Base-by-base conservation (phyloP, 2,888 invertebrate genomes). In the Beris morrisii region DNA sequence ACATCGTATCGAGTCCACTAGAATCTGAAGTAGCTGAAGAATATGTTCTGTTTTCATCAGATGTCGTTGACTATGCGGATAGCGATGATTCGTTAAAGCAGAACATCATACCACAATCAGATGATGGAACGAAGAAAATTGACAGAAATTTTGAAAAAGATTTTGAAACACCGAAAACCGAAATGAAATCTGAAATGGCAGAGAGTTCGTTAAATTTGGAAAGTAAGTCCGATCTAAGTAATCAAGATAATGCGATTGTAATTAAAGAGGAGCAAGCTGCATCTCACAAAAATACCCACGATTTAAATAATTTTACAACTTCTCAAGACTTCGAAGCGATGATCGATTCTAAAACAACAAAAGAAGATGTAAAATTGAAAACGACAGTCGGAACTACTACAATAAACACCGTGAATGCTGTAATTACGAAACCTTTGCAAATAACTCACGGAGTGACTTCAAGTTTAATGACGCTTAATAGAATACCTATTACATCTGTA, bases 281-380 rank as follows among this genome's bases (percentile, higher is more conserved):
- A 38, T 38, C 38, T 5, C 38, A 38, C 1, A 38, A 38, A 0
- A 86, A 85, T 71, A 85, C 87, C 1, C 86, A 87, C 0, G 87
- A 87, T 71, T 86, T 87, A 72, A 84, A 85, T 0, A 70, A 66
- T 70, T 84, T 87, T 67, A 84, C 86, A 0, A 87, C 87, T 0
- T 85, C 86, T 71, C 87, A 87, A 76, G 87, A 88, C 74, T 87
- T 87, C 72, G 87, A 87, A 73, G 86, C 87, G 70, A 76, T 87
- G 22, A 88, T 87, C 46, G 87, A 87, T 71, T 84, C 86, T 71
- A 86, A 85, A 0, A 84, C 84, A 68, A 82, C 84, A 0, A 84
- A 85, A 69, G 86, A 86, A 59, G 82, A 82, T 72, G 72, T n/a
- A 11, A 13, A 12, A 5, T 3, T 13, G n/a, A 15, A 38, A 12